Base-by-base conservation (phyloP, 1,140 invertebrate species). In the Homarus americanus region DNA sequence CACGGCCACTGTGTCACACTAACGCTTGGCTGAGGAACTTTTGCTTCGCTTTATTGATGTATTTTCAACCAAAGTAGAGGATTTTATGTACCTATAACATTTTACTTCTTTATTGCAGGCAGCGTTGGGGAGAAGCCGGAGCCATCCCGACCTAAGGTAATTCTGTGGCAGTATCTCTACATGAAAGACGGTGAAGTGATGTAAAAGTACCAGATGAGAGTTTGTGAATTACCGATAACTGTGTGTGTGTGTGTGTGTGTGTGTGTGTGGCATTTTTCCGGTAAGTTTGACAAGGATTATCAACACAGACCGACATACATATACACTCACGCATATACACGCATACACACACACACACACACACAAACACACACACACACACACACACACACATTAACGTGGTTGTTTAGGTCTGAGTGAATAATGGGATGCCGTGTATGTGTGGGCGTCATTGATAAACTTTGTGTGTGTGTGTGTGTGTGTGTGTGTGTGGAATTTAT, bases 1-100 rank as follows among this genome's bases (percentile, higher is more conserved):
- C 63, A 32, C 2, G 38, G 34, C 15, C 82, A 28, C 82, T 84
- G 36, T 73, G 82, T 84, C 82, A 84, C 82, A 84, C 63, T 73
- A 32, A 41, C 82, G 73, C 41, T 73, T 69, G 17, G 63, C 82
- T 84, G 82, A 66, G 38, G 73, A 84, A 58, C 36, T 72, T 84
- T 58, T n/a, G 82, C 49, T 34, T 63, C 24, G 28, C 66, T 84
- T 84, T 84, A 84, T 84, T 84, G 82, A 84, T 84, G 82, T 84
- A 72, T 84, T 84, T 66, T 58, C 10, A 66, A 66, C 4, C 36
- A 84, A 73, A 84, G 82, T 84, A 73, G n/a, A n/a, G 82, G 66
- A 87, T 87, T 87, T 87, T 87, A 87, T 87, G 84, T 87, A 87
- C 84, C 84, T 87, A 87, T 87, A 87, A 87, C 75, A 87, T 87